Evolutionary conservation across 1,140 invertebrate genomes (phyloP), one percentile per base, ranked within the genome.

Genomic region (Drosophila parabipectinata): DNA sequence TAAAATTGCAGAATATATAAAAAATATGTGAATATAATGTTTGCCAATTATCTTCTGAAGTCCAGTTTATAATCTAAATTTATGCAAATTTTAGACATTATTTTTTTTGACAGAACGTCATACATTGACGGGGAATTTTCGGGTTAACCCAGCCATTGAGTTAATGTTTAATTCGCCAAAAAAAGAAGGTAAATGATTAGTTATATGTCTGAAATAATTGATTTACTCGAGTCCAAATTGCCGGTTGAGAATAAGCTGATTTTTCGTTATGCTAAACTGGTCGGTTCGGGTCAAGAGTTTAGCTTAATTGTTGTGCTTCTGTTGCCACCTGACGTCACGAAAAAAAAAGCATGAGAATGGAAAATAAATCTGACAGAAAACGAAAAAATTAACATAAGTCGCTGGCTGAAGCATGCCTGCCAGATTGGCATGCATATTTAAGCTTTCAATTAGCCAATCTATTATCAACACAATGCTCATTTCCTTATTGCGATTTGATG

Each of bases 391-490:
- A 57, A 52, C 66, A 69, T 68, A 50, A 50, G 30, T 24, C 26
- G n/a, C 34, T 18, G 41, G 26, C 32, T 32, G 15, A 15, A 39
- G 51, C 10, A 15, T 15, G 18, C 9, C 44, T 47, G 34, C 15
- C 39, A 32, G 52, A 18, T 34, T 34, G 41, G 14, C 24, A 5
- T 34, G 34, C 32, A 37, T 48, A 68, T 69, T 68, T 69, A 48
- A 69, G 64, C 62, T 39, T 68, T 69, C 51, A 69, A 69, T 68
- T 69, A 48, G 30, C 18, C 18, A 68, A 47, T 39, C 64, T 37
- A 37, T 15, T 26, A 30, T 48, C 32, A 30, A 10, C 41, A n/a
- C 24, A 12, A 5, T 39, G 18, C 2, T 37, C 18, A 69, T 32
- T 69, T 69, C 26, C 63, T 56, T 9, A 41, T 69, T 39, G 5